Conservation (phyloP, 1,140 invertebrate genomes). For the Drosophila equinoxialis region DNA sequence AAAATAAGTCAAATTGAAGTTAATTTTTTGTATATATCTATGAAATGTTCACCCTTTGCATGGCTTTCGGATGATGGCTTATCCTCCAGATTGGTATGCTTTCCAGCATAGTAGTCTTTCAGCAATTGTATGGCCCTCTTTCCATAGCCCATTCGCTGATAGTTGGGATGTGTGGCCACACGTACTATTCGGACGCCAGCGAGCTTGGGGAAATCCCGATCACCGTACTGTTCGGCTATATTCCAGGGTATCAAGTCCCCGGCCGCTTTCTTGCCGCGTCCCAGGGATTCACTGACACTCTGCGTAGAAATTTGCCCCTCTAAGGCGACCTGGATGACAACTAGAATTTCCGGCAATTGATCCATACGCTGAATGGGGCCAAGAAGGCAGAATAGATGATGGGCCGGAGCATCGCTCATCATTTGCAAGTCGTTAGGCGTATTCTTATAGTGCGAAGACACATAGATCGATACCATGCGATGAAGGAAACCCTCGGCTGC, state of each 20-base stretch:
- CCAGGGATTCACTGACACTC: conserved; percentile 89
- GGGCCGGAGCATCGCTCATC: conserved; percentile 99
- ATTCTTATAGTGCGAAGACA: conserved; percentile 99
- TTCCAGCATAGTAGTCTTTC: conserved; percentile 94
- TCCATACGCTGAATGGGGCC: conserved; percentile 90
- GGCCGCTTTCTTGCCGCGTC: conserved; percentile 93
- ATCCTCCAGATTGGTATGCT: conserved; percentile 73
- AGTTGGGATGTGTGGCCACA: conserved; percentile 99
- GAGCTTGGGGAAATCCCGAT: conserved; percentile 95
- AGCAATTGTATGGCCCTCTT: conserved; percentile 92
- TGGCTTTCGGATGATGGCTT: background rate
- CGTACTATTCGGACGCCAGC: conserved; percentile 96
- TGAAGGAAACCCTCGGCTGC: conserved; percentile 98
- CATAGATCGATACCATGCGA: conserved; percentile 95
- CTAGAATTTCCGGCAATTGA: conserved; percentile 94
- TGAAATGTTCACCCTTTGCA: conserved; percentile 5
- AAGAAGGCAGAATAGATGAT: conserved; percentile 97
- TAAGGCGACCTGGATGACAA: conserved; percentile 96
- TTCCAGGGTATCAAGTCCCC: conserved; percentile 99
- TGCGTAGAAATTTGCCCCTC: conserved; percentile 96
- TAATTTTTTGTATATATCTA: background rate
- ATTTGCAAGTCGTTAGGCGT: conserved; percentile 99
- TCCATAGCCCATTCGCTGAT: conserved; percentile 99
- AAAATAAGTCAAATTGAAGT: background rate
- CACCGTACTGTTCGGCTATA: conserved; percentile 97